Conservation (phyloP, 2,113 vertebrate species). For the Caloenas nicobarica region DNA sequence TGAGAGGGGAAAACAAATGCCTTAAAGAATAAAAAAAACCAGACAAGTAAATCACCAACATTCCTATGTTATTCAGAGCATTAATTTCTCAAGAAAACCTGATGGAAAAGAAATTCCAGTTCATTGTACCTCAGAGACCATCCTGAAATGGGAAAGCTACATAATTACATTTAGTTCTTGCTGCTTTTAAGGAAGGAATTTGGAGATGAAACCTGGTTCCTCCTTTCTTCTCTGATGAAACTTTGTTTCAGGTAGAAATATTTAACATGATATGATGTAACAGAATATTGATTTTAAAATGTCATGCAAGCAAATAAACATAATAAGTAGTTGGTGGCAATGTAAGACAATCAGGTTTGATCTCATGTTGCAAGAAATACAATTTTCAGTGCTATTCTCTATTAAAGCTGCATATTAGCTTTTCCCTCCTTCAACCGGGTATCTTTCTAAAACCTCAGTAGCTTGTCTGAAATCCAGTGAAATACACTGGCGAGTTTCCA, state of each 20-base stretch:
- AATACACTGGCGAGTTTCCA: background rate
- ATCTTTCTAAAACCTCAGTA: background rate
- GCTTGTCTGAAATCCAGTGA: background rate
- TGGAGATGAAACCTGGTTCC: background rate
- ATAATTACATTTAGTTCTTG: background rate
- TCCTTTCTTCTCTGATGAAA: background rate
- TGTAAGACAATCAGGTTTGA: background rate
- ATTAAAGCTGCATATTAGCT: background rate
- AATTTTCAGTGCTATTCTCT: background rate
- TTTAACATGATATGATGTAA: background rate
- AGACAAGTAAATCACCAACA: background rate
- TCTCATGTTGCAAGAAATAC: background rate
- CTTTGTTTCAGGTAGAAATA: background rate
- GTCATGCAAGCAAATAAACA: background rate
- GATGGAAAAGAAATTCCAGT: background rate
- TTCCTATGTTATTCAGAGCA: background rate
- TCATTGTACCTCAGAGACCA: background rate
- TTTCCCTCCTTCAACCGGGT: fast-evolving
- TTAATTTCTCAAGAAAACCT: background rate
- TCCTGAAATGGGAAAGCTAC: background rate
- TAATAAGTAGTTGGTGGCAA: background rate
- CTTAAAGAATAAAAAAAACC: background rate
- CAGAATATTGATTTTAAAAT: background rate
- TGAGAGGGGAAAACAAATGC: background rate
- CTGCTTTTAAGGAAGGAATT: background rate